Evolutionary conservation across 2,797 vertebrate genomes (phyloP).

Genomic region (Lagorchestes hirsutus): DNA sequence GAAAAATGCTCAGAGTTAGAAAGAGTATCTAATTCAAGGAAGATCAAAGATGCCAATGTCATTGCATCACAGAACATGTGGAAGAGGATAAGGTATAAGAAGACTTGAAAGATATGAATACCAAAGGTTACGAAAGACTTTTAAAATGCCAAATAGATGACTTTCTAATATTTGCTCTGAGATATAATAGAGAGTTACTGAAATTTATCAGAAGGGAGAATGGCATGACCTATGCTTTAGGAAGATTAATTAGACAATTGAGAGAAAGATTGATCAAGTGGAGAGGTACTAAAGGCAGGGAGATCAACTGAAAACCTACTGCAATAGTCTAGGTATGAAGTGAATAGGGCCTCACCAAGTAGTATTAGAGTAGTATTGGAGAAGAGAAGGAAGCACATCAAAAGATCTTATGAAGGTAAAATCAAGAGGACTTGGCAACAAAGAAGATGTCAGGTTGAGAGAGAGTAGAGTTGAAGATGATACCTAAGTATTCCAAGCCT

Average conservation of each 20-base stretch:
- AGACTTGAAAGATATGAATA: not conserved
- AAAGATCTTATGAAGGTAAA: not conserved
- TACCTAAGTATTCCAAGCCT: not conserved
- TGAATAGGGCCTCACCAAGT: not conserved
- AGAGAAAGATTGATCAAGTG: not conserved
- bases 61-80: not conserved
- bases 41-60: not conserved
- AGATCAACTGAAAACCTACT: not conserved
- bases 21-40: not conserved
- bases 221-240: not conserved
- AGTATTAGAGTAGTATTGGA: no score
- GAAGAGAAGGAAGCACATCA: not conserved
- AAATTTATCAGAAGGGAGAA: not conserved
- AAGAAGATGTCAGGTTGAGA: not conserved
- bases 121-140: not conserved
- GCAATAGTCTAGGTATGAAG: not conserved
- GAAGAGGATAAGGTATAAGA: not conserved
- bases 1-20: not conserved
- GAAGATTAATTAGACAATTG: not conserved
- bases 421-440: not conserved
- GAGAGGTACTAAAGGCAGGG: not conserved
- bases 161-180: not conserved
- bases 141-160: not conserved
- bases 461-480: not conserved
- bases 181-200: not conserved